A percentile compares a stretch with the other conserved stretches of the same genome.
These are phyloP conservation scores for Indicator maculatus DNA, from an alignment of 2,113 vertebrate genomes.

Conservation along the genomic window DNA sequence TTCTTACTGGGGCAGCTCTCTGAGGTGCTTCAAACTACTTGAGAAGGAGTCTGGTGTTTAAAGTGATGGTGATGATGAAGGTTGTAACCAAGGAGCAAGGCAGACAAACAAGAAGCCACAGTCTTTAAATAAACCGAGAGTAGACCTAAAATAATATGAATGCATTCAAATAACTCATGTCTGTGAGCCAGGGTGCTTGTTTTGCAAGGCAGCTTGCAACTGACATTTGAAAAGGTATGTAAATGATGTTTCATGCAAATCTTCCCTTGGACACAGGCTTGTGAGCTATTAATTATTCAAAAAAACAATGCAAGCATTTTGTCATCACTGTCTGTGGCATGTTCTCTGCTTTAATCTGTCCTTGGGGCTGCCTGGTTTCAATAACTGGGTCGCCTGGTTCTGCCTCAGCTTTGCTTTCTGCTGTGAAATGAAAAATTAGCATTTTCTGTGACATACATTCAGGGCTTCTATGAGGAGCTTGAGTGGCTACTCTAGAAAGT, in stretches of 20 bases:
- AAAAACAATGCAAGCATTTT: neutral
- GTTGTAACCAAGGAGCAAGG: neutral
- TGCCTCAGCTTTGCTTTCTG: slow-evolving; percentile 39
- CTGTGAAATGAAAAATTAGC: slow-evolving; percentile 13
- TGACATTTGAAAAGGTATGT: neutral
- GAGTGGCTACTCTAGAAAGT: neutral
- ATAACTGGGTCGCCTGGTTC: slow-evolving; percentile 51
- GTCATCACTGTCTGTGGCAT: slow-evolving; percentile 19
- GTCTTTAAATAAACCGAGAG: neutral
- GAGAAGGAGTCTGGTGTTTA: neutral
- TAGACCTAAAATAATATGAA: neutral
- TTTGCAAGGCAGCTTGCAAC: slow-evolving; percentile 13
- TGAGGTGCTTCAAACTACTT: neutral
- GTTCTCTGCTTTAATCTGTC: slow-evolving; percentile 43
- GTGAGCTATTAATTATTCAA: slow-evolving; percentile 6
- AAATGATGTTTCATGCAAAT: slow-evolving; percentile 45
- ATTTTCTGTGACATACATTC: slow-evolving; percentile 2
- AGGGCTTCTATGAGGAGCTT: neutral
- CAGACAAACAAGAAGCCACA: neutral
- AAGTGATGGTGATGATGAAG: neutral
- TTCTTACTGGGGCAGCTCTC: neutral
- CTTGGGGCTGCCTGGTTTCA: slow-evolving; percentile 42
- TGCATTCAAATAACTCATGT: neutral
- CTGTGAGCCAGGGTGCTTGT: neutral
- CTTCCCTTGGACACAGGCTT: neutral